phyloP scores from a whole-genome alignment of 2,113 vertebrate species.

The Emydura subglobosa region DNA sequence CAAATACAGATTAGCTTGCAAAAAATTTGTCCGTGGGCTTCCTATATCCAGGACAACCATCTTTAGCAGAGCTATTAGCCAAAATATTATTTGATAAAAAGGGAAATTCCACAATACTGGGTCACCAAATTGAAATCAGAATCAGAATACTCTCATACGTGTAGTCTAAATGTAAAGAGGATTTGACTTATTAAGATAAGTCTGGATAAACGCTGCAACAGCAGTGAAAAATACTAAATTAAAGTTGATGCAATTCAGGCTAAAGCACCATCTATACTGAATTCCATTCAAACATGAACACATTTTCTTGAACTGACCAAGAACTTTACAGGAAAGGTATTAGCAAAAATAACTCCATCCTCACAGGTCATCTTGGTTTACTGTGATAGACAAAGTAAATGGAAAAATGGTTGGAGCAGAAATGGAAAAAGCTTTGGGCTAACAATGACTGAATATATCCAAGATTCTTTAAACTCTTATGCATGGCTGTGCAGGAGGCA shows the following conservation, averaged over 20 bases:
- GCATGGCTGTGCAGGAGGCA: accelerated
- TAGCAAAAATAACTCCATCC: neutral
- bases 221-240: neutral
- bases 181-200: neutral
- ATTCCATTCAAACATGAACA: neutral
- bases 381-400: accelerated
- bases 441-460: neutral
- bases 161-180: neutral
- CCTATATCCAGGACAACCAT: neutral
- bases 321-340: neutral
- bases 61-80: neutral
- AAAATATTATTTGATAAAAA: neutral
- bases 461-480: accelerated
- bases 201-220: neutral
- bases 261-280: neutral
- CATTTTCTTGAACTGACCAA: neutral
- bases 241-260: neutral
- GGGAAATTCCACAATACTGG: accelerated
- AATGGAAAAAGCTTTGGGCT: neutral
- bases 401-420: neutral
- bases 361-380: neutral
- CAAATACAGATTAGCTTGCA: neutral
- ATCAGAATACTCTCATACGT: accelerated
- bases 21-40: neutral
- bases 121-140: neutral